These are phyloP conservation scores for Griposia aprilina DNA, from an alignment of 2,888 invertebrate species.

Conservation along the genomic window DNA sequence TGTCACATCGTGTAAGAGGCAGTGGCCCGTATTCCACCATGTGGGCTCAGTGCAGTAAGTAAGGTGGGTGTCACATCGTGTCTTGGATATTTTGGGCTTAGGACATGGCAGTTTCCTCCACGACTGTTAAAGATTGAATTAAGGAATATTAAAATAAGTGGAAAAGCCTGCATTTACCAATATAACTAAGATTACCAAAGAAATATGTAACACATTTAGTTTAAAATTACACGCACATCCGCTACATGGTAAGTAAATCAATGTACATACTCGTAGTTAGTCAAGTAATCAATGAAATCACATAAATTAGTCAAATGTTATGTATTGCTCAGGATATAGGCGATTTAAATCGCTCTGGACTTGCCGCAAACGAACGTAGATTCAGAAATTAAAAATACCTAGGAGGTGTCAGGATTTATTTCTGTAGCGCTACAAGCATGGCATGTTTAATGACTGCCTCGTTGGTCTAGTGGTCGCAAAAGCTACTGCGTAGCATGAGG, in stretches of 20 bases:
- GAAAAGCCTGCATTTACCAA: not conserved
- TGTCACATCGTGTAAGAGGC: no score
- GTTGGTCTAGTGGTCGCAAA: no score
- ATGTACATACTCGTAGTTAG: constrained; percentile 31
- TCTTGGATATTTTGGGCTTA: not conserved
- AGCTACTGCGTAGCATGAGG: no score
- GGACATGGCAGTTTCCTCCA: not conserved
- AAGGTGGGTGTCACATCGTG: not conserved
- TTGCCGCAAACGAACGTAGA: not conserved
- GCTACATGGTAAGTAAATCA: constrained; percentile 20
- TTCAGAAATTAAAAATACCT: not conserved
- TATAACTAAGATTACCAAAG: constrained; percentile 22
- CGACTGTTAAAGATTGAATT: not conserved
- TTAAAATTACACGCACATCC: constrained; percentile 40
- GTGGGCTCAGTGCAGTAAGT: not conserved
- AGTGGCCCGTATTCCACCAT: not conserved
- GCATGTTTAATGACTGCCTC: no score
- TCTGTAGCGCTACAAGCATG: no score
- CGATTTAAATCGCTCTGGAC: constrained; percentile 19
- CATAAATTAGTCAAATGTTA: constrained; percentile 46
- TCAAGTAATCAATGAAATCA: constrained; percentile 34
- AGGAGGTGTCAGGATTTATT: not conserved
- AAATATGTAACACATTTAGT: constrained; percentile 18
- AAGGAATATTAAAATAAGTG: constrained; percentile 1
- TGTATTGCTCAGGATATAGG: constrained; percentile 41